These are phyloP conservation scores for Thamnophis sirtalis DNA, from an alignment of 2,113 vertebrate species.

Conservation along the genomic window DNA sequence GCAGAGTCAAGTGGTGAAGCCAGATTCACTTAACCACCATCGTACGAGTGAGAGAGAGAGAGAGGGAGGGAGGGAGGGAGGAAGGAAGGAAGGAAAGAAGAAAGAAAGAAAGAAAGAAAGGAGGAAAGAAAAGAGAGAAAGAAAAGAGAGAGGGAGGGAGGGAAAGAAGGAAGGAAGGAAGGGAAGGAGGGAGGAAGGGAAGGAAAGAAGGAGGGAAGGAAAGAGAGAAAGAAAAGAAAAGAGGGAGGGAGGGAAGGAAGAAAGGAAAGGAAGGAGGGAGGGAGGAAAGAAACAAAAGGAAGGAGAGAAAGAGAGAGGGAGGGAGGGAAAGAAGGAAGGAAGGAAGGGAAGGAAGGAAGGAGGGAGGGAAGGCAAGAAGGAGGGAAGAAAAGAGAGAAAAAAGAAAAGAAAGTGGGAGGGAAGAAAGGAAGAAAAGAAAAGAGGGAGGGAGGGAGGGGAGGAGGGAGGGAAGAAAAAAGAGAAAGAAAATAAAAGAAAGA, in stretches of 20 bases:
- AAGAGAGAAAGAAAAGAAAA: accelerated
- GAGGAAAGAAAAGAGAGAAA: accelerated
- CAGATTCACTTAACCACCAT: too few relatives aligned
- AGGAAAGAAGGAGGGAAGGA: not conserved
- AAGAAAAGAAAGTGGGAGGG: too few relatives aligned
- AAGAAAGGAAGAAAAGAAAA: too few relatives aligned
- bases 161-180: accelerated
- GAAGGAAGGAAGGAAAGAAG: not conserved
- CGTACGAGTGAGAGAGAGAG: not conserved
- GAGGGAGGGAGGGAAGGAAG: not conserved
- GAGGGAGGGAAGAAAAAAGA: not conserved
- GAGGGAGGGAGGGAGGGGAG: not conserved
- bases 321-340: not conserved
- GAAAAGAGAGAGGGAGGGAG: too few relatives aligned
- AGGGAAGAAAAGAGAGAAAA: not conserved
- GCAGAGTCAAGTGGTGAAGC: not conserved
- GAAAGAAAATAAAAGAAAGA: not conserved
- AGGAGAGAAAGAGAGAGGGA: not conserved
- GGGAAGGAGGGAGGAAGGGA: not conserved
- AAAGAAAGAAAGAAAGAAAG: not conserved
- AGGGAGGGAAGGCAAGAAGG: not conserved
- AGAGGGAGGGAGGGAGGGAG: not conserved
- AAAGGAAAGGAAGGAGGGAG: accelerated
- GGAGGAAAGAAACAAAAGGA: too few relatives aligned
- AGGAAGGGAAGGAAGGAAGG: not conserved